Evolutionary conservation across 2,888 invertebrate genomes (phyloP).

Genomic region (Drosophila mettleri): DNA sequence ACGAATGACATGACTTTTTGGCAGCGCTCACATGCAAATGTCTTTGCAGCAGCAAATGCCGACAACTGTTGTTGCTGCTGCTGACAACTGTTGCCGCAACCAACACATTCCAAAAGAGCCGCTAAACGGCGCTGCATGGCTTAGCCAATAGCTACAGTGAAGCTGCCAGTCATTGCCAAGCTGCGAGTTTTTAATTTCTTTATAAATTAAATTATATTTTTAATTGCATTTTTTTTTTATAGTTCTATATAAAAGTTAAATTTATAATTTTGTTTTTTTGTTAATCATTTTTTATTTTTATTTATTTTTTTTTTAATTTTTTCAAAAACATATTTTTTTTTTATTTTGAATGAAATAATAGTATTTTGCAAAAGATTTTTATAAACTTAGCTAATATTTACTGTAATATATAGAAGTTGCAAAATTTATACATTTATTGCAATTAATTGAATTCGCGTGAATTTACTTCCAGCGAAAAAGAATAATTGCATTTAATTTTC

Average conservation of each 20-base stretch:
- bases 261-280: background rate
- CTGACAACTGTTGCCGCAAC: constrained; percentile 11
- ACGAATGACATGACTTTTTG: constrained; percentile 71
- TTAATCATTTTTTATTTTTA: too few relatives aligned
- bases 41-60: constrained; percentile 41
- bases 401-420: constrained; percentile 23
- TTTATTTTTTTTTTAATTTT: too few relatives aligned
- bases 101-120: constrained; percentile 27
- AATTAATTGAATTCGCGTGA: constrained; percentile 56
- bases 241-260: too few relatives aligned
- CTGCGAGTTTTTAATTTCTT: too few relatives aligned
- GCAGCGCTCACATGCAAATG: constrained; percentile 68
- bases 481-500: constrained; percentile 58
- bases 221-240: background rate
- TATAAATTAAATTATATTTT: too few relatives aligned
- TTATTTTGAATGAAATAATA: too few relatives aligned
- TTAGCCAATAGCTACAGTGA: constrained; percentile 34
- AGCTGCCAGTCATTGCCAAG: background rate
- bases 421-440: constrained; percentile 28
- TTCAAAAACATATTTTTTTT: too few relatives aligned
- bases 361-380: too few relatives aligned
- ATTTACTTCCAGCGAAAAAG: constrained; percentile 39
- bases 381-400: constrained; percentile 8
- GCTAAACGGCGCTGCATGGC: constrained; percentile 18
- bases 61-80: constrained; percentile 36